Percentiles rank a stretch among this genome's conserved stretches.
These are phyloP conservation scores for Eumerus sabulonum DNA, from an alignment of 2,888 invertebrate genomes.

Conservation along the genomic window DNA sequence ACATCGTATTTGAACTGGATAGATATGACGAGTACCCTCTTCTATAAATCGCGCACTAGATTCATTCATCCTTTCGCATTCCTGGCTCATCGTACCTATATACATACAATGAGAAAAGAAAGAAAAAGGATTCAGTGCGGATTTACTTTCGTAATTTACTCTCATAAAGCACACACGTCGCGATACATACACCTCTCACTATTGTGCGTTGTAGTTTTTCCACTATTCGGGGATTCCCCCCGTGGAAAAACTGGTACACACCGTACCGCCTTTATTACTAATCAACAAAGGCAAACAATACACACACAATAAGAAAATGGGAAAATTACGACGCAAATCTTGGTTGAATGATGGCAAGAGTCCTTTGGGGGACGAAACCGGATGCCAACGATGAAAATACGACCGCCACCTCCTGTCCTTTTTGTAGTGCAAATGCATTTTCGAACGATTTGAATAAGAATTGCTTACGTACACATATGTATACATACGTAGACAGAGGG, in stretches of 20 bases:
- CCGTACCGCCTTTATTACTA: conserved; percentile 11
- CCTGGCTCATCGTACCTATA: too few relatives aligned
- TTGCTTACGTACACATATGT: conserved; percentile 25
- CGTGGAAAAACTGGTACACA: conserved; percentile 37
- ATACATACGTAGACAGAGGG: background rate
- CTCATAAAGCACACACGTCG: conserved; percentile 55
- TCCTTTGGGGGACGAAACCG: conserved; percentile 45
- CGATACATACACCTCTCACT: conserved; percentile 9
- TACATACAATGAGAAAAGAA: conserved; percentile 35
- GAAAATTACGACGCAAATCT: conserved; percentile 14
- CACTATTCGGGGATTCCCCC: conserved; percentile 9
- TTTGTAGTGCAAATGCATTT: conserved; percentile 54
- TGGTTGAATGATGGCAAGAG: background rate
- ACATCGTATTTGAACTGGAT: conserved; percentile 4
- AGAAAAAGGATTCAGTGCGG: conserved; percentile 54
- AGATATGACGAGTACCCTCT: background rate
- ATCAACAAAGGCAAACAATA: conserved; percentile 37
- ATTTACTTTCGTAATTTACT: conserved; percentile 57
- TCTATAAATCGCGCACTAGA: conserved; percentile 4
- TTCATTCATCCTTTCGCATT: conserved; percentile 16
- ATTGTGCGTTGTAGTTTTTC: conserved; percentile 9
- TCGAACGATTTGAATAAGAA: conserved; percentile 49
- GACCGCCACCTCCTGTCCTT: conserved; percentile 42
- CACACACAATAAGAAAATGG: background rate
- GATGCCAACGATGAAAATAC: conserved; percentile 62